Conservation (phyloP, 2,113 vertebrate genomes). For the Turnix velox region DNA sequence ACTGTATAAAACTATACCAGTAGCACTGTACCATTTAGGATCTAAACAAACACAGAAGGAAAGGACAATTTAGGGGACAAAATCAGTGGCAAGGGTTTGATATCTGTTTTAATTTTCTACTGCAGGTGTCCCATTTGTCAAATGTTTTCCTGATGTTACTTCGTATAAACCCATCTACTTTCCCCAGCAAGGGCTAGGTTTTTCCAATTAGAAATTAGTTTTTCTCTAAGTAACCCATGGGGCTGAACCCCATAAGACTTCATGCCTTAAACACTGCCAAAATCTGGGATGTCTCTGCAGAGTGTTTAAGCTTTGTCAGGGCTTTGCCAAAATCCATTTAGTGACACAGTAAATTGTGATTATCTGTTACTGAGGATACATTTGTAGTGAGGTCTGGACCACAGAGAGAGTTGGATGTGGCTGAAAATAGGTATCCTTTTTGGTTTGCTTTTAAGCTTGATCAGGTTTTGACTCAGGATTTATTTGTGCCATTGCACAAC, state of each 20-base stretch:
- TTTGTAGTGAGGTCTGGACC: not conserved
- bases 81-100: not conserved
- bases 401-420: not conserved
- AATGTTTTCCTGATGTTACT: not conserved
- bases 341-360: not conserved
- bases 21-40: not conserved
- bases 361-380: not conserved
- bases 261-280: not conserved
- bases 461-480: not conserved
- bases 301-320: not conserved
- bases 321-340: not conserved
- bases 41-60: not conserved
- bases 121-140: not conserved
- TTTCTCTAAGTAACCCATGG: not conserved
- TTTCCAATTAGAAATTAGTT: not conserved
- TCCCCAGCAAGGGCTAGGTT: not conserved
- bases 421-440: not conserved
- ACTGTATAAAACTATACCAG: not conserved
- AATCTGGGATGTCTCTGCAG: not conserved
- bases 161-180: not conserved
- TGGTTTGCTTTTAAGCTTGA: not conserved
- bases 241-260: not conserved
- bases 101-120: not conserved
- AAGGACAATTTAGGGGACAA: not conserved
- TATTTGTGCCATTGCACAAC: not conserved